Evolutionary conservation across 92 coral and sea anemone genomes (phyloP), one percentile per base, ranked within the genome.

Genomic region (Nematostella vectensis): DNA sequence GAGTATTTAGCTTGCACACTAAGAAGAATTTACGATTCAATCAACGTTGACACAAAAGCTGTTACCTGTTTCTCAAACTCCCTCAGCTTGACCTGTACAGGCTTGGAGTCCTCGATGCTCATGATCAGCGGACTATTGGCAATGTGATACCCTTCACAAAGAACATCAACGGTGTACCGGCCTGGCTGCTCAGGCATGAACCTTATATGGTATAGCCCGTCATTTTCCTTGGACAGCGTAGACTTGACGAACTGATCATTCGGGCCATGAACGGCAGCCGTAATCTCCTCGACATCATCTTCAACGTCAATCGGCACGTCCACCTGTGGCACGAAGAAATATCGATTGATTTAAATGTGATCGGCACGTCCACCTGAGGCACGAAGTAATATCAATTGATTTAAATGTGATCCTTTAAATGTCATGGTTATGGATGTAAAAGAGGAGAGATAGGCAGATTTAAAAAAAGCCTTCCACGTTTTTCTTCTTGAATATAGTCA

Each of bases 121-220:
- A 84, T 84, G 3, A 75, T 61, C 54, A 84, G 74, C 38, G 94
- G 94, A 48, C 94, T 84, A 60, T 84, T 84, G 31, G 74, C 83
- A 31, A 84, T 77, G 19, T 80, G 79, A 23, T 84, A 62, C 19
- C 87, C 88, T 6, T 70, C 78, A 58, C 88, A 69, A 23, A 70
- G 72, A 18, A 84, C 94, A 49, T 84, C 94, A 23, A 84, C 87
- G 8, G 74, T 79, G 59, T 84, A 84, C 3, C 76, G 70, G 11
- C 94, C 94, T 3, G 77, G 40, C 21, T 69, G 69, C 48, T 52
- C 23, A 16, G 94, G 94, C 25, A 75, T 62, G 47, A 84, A 84
- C 54, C 78, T 63, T 61, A 84, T 73, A 74, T 84, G 94, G 71
- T 79, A 70, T 39, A 84, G 54, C 9, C 78, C 75, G 62, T 84